phyloP scores from a whole-genome alignment of 1,140 invertebrate species.

The Calosoma granatense region DNA sequence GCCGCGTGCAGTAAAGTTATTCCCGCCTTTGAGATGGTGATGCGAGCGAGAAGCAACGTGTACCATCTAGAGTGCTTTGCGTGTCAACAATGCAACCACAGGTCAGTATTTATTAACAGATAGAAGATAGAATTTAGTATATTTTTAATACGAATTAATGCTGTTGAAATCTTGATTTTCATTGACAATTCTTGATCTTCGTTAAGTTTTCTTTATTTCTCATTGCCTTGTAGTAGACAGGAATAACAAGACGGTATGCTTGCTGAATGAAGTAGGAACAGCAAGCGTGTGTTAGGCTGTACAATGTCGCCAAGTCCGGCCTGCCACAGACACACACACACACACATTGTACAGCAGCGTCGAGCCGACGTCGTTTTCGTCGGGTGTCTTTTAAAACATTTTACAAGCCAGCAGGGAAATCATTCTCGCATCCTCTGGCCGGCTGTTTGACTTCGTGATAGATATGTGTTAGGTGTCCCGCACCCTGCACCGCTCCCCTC shows the following conservation, averaged over 20 bases:
- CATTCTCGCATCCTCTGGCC: constrained; percentile 33
- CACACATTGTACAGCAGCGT: neutral
- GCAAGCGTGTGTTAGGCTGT: too few species aligned
- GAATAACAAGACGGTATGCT: neutral
- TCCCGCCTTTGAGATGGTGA: constrained; percentile 98
- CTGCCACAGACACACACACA: neutral
- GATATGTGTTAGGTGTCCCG: constrained; percentile 18
- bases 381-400: constrained; percentile 25
- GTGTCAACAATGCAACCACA: constrained; percentile 96
- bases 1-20: constrained; percentile 93
- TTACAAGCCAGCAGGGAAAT: constrained; percentile 45
- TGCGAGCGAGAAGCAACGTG: constrained; percentile 91
- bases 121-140: neutral
- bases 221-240: neutral
- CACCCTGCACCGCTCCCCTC: constrained; percentile 20
- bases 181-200: too few species aligned
- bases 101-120: constrained; percentile 51
- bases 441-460: constrained; percentile 25
- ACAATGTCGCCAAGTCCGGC: too few species aligned
- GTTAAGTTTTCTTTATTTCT: too few species aligned
- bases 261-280: neutral
- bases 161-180: too few species aligned
- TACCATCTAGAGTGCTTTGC: constrained; percentile 98
- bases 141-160: too few species aligned
- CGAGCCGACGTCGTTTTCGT: neutral